Base-by-base conservation (phyloP, 37 sponge, comb jelly and placozoan species). In the Mnemiopsis leidyi region DNA sequence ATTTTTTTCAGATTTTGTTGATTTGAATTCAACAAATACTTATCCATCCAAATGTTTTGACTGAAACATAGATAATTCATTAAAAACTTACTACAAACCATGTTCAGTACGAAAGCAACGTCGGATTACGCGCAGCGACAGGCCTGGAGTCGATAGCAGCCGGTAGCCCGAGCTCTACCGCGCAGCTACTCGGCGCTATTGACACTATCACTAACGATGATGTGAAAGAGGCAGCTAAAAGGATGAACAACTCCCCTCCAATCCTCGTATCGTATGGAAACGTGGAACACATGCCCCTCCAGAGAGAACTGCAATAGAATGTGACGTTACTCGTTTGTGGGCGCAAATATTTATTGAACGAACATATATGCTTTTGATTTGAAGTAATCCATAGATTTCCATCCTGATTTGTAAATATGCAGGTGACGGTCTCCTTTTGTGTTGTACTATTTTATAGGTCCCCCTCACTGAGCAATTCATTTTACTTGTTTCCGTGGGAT, bases 211-310 rank as follows among this genome's bases (percentile, higher is more conserved):
- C 90, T n/a, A 13, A 35, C 18, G 90, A 85, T 16, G 90, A 85
- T 28, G 90, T 85, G 21, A 33, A 39, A 39, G 48, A 38, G 0
- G 35, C 36, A 37, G 90, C 90, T 13, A 85, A 85, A 29, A 85
- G 39, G 24, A 40, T 85, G 0, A 40, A 38, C 48, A 39, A 28
- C 40, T 85, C 90, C 23, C 2, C 40, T 13, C 90, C 90, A 3
- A 37, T 85, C 90, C 48, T 85, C 3, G 90, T 85, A 3, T 40
- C 90, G 61, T 85, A 85, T 25, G 90, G 90, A 3, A 40, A 38
- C 61, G 90, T 21, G 24, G 90, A 85, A 39, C n/a, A 39, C 30
- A 85, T 85, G 90, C 90, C 90, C 40, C 90, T 85, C 7, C 90
- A 85, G 61, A 38, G 90, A 85, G 90, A 85, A 33, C 48, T 85